Conservation (phyloP, 2,888 invertebrate species). For the Zonitis immaculata region DNA sequence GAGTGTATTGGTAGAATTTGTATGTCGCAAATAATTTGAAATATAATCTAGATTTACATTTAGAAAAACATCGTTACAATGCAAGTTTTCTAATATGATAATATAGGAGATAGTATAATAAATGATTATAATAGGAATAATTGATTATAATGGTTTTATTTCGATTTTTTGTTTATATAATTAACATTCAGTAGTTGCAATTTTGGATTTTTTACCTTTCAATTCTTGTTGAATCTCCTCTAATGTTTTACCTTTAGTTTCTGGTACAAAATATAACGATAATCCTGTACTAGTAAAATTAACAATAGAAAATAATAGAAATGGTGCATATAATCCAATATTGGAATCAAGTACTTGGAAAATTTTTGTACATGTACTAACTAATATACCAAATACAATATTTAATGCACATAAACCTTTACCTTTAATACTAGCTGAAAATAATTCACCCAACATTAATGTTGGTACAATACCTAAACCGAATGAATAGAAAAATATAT, state of each 20-base stretch:
- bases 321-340: slow-evolving; percentile 37
- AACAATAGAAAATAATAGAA: slow-evolving; percentile 33
- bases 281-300: slow-evolving; percentile 31
- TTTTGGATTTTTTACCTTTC: slow-evolving; percentile 20
- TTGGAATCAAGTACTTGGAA: slow-evolving; percentile 36
- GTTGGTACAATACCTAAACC: slow-evolving; percentile 37
- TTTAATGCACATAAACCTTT: slow-evolving; percentile 34
- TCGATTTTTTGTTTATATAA: neutral
- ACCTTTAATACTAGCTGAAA: slow-evolving; percentile 37
- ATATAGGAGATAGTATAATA: no score
- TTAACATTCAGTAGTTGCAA: neutral
- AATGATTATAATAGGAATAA: no score
- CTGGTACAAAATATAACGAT: slow-evolving; percentile 38
- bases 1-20: no score
- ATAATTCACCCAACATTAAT: slow-evolving; percentile 37
- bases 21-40: no score
- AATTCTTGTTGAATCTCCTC: slow-evolving; percentile 44
- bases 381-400: slow-evolving; percentile 29
- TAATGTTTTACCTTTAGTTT: slow-evolving; percentile 43
- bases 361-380: slow-evolving; percentile 30
- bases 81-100: no score
- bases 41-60: no score
- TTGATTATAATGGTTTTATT: no score
- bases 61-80: no score
- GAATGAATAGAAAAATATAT: slow-evolving; percentile 27